Evolutionary conservation across 64 coral and sea anemone species (phyloP).

Genomic region (Trachythela sp.): DNA sequence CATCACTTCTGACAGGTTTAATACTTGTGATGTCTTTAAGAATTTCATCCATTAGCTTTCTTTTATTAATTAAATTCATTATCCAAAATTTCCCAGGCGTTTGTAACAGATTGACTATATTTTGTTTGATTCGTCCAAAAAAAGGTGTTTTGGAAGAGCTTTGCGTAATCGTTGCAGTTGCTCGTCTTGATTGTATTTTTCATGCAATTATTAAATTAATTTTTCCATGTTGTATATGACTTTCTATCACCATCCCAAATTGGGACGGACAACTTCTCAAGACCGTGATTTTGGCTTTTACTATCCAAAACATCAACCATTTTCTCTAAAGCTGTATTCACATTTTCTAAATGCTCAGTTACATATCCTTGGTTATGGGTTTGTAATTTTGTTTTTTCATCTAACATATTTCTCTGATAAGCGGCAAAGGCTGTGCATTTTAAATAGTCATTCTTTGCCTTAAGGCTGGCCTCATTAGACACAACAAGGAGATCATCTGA

Average conservation of each 20-base stretch:
- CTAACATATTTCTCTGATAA: not conserved
- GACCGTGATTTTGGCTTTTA: conserved; percentile 20
- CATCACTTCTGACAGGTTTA: conserved; percentile 16
- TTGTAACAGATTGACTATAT: not conserved
- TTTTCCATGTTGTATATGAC: conserved; percentile 26
- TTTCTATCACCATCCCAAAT: conserved; percentile 33
- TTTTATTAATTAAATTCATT: conserved; percentile 18
- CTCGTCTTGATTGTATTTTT: conserved; percentile 24
- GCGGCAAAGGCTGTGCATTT: not conserved
- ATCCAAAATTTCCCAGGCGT: conserved; percentile 7
- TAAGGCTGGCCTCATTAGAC: not conserved
- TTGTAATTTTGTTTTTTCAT: not conserved
- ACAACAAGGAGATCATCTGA: not conserved
- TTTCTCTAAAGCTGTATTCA: not conserved
- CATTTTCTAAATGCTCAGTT: not conserved
- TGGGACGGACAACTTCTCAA: conserved; percentile 27
- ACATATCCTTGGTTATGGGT: not conserved
- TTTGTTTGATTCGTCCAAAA: conserved; percentile 19
- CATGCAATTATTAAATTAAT: conserved; percentile 26
- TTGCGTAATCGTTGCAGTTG: conserved; percentile 27
- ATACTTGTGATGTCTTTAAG: conserved; percentile 7
- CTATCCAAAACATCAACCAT: conserved; percentile 27
- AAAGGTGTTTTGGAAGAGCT: conserved; percentile 18
- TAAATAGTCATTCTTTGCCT: not conserved
- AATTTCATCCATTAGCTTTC: conserved; percentile 39